Base-by-base conservation (phyloP, 2,888 invertebrate species). In the Drosophila histrio region DNA sequence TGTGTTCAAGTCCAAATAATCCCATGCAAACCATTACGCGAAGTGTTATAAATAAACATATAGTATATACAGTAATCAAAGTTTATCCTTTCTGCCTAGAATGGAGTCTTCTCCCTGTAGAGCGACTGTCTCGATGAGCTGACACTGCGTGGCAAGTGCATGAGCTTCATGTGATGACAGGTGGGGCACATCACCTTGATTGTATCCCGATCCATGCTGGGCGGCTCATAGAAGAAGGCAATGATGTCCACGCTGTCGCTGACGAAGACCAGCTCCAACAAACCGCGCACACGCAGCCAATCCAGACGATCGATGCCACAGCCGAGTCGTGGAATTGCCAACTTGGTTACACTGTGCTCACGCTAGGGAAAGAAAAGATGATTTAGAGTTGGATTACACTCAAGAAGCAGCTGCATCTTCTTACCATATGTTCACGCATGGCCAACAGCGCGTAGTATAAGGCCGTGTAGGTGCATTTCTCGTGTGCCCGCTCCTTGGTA, bases 281-380 rank as follows among this genome's bases (percentile, higher is more conserved):
- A 91, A 3, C 89, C 85, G 63, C 92, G 92, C 24, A 89, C 90
- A 24, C 89, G 90, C 61, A 84, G 26, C 95, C 95, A 95, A 69
- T 94, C 92, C 22, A 95, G 89, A 15, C 93, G 90, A 90, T 95
- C 95, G 38, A 95, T 92, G 36, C 95, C 95, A 86, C 95, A 95
- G 3, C 95, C 95, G 71, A 95, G 93, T 52, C 92, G 90, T 1
- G 95, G 95, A 89, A 95, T 94, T 1, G 94, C 94, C 64, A 95
- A 71, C 46, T 93, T 92, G 38, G 86, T 91, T 0, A 95, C 93
- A 26, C 91, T 87, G 72, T 94, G 89, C 66, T 92, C 81, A 38
- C 90, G 85, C 89, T 89, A 15, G 6, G 56, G 9, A 6, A 32
- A 54, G 3, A 15, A 1, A 1, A 17, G 7, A 17, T 13, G 0